Base-by-base conservation (phyloP, 1,140 invertebrate species). In the Scaptomyza pallida region DNA sequence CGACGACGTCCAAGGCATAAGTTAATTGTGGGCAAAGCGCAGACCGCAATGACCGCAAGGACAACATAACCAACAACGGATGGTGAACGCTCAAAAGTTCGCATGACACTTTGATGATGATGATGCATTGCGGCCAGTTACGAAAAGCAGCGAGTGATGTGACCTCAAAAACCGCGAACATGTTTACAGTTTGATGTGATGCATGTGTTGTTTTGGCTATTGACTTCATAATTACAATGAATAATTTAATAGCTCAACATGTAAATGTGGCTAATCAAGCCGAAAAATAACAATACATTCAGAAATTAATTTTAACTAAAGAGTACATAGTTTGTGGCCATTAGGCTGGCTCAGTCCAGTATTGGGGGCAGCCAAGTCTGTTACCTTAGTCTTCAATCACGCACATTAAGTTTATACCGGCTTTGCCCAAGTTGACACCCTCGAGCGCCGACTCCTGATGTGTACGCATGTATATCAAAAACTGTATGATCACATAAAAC, bases 361-460 rank as follows among this genome's bases (percentile, higher is more conserved):
- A 8, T 52, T n/a, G 8, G n/a, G 17, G 26, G 16, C 43, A 30
- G 15, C 33, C 21, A 16, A 16, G 33, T 10, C 37, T 45, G 50
- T 21, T 41, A 30, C 35, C 16, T 92, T 82, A 93, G 61, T 90
- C 81, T 57, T 95, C 93, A 64, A 96, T 94, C 15, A 96, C 94
- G 94, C 95, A 96, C 50, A 97, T 90, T 68, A 97, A 93, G 88
- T 97, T 97, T 16, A 97, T 92, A 61, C 96, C 96, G 45, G 95
- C 95, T 81, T 93, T 93, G 59, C 96, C 96, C 33, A 97, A 91
- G 91, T 96, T 96, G 0, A 97, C 94, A 71, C 95, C 92, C 68
- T 96, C 95, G 17, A 97, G 91, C 93, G 96, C 95, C 30, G 96
- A 95, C 80, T 96, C 93, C 80, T 96, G 94, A 78, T 95, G 94